Conservation (phyloP, 2,797 vertebrate genomes). For the Masticophis lateralis region DNA sequence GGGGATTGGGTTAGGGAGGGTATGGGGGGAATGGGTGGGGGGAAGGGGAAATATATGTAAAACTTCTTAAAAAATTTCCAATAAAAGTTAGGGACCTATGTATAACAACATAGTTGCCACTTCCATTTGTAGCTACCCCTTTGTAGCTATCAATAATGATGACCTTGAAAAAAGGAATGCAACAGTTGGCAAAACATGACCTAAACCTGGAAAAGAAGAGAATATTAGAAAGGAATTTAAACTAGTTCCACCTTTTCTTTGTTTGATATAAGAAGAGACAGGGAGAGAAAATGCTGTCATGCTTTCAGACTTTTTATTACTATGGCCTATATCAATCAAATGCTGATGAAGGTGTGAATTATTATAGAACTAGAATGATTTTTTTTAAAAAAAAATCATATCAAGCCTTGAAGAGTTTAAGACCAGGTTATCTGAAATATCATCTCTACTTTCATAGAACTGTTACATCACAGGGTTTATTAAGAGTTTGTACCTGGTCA, state of each 20-base stretch:
- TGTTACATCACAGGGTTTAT: background rate
- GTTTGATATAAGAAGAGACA: background rate
- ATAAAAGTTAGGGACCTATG: background rate
- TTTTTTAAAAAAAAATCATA: background rate
- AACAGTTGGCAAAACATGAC: background rate
- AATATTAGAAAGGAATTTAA: background rate
- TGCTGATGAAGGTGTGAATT: background rate
- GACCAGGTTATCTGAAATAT: background rate
- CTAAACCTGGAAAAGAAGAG: background rate
- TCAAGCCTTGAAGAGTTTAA: background rate
- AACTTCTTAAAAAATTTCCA: too few relatives aligned
- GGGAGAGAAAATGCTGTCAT: background rate
- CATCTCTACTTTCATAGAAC: background rate
- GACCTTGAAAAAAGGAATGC: background rate
- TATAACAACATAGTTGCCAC: background rate
- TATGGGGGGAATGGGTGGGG: too few relatives aligned
- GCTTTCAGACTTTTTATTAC: background rate
- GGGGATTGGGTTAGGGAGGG: too few relatives aligned
- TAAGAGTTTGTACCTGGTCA: background rate
- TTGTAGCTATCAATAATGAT: background rate
- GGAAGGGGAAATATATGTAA: too few relatives aligned
- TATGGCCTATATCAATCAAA: background rate
- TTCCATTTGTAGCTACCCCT: background rate
- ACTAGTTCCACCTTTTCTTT: background rate
- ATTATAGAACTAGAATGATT: background rate